phyloP scores from a whole-genome alignment of 1,140 invertebrate species.

The Acromyrmex heyeri region DNA sequence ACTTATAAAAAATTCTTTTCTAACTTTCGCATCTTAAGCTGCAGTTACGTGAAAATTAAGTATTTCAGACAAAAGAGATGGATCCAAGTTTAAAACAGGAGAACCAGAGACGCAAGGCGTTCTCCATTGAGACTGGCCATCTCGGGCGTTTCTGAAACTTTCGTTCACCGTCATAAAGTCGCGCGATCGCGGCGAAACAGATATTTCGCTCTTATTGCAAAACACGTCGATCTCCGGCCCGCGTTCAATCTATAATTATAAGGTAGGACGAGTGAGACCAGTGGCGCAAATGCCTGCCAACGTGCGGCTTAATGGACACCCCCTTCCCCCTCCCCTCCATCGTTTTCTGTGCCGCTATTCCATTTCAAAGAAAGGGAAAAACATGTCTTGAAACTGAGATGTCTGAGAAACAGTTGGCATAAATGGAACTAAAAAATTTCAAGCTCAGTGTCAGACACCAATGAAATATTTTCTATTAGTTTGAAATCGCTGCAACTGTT shows the following conservation, averaged over 20 bases:
- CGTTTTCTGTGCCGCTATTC: not conserved
- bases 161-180: slow-evolving; percentile 18
- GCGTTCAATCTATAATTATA: slow-evolving; percentile 63
- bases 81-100: not conserved
- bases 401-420: not conserved
- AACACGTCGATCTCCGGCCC: slow-evolving; percentile 26
- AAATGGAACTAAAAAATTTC: slow-evolving; percentile 1
- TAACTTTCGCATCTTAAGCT: not conserved
- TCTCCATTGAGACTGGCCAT: not conserved
- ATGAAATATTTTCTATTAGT: not conserved
- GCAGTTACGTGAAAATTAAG: not conserved
- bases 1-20: not conserved
- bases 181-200: slow-evolving; percentile 8
- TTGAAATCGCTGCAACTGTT: not conserved
- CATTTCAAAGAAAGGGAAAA: slow-evolving; percentile 32
- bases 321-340: not conserved
- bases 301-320: slow-evolving; percentile 25
- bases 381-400: not conserved
- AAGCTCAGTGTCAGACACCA: not conserved
- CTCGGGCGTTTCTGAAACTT: not conserved
- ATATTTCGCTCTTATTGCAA: slow-evolving; percentile 40
- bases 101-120: not conserved
- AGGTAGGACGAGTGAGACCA: slow-evolving; percentile 41
- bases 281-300: slow-evolving; percentile 25
- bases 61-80: not conserved